phyloP scores from a whole-genome alignment of 2,888 invertebrate genomes.

The Eulithis prunata region DNA sequence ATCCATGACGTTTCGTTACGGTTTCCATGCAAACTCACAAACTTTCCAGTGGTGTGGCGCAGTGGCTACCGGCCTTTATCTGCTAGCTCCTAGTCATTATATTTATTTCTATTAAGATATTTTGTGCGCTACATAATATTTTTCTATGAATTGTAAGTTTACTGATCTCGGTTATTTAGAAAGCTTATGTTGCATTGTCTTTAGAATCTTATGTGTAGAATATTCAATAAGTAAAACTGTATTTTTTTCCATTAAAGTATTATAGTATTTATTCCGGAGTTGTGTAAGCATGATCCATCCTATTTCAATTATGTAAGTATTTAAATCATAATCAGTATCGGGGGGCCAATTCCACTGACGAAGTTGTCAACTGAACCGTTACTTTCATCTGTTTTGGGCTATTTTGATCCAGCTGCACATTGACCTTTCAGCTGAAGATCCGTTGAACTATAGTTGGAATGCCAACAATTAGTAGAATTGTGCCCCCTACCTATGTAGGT shows the following conservation, averaged over 20 bases:
- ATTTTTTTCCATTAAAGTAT: background rate
- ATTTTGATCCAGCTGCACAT: too few relatives aligned
- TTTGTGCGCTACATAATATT: slow-evolving; percentile 3
- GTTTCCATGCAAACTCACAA: background rate
- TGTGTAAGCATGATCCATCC: background rate
- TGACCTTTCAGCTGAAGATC: too few relatives aligned
- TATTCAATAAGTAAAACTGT: background rate
- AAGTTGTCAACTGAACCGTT: too few relatives aligned
- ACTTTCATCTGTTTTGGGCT: background rate
- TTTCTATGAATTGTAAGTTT: slow-evolving; percentile 1
- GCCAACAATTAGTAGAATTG: too few relatives aligned
- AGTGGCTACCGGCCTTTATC: slow-evolving; percentile 4
- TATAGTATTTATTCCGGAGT: background rate
- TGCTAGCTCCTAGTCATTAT: slow-evolving; percentile 15
- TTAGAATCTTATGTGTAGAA: background rate
- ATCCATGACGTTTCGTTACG: background rate
- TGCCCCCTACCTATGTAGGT: too few relatives aligned
- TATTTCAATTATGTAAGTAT: background rate
- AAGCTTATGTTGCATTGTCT: background rate
- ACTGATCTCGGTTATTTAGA: slow-evolving; percentile 21
- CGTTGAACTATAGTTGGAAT: too few relatives aligned
- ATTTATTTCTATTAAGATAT: slow-evolving; percentile 2
- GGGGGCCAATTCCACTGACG: too few relatives aligned
- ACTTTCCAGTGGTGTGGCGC: background rate
- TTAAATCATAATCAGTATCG: too few relatives aligned